Percentiles rank a stretch among this genome's conserved stretches.
Conservation (phyloP, 2,888 invertebrate species). For the Ernsta delagoae region DNA sequence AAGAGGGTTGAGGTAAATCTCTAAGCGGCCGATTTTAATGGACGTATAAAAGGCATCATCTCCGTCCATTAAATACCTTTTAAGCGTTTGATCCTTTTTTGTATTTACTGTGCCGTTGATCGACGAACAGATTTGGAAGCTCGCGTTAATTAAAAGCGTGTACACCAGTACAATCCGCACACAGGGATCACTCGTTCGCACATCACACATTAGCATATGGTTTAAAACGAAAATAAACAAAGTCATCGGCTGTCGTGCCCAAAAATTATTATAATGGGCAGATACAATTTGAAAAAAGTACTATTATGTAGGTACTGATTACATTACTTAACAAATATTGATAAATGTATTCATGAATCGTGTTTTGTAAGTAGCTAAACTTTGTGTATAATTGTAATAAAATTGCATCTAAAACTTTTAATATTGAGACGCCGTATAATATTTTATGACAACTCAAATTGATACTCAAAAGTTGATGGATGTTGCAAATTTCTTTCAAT, state of each 20-base stretch:
- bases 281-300: too few relatives aligned
- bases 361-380: too few relatives aligned
- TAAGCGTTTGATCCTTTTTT: constrained; percentile 85
- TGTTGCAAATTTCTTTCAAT: constrained; percentile 63
- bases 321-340: too few relatives aligned
- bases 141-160: constrained; percentile 69
- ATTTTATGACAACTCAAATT: constrained; percentile 24
- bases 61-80: constrained; percentile 83
- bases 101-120: constrained; percentile 77
- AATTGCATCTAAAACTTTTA: not conserved
- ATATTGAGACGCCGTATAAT: not conserved
- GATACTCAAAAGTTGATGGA: constrained; percentile 42
- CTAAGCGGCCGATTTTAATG: constrained; percentile 80
- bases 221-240: constrained; percentile 3
- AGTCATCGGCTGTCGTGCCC: not conserved
- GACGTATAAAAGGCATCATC: constrained; percentile 80
- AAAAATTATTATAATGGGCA: not conserved
- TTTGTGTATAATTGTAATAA: too few relatives aligned
- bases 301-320: too few relatives aligned
- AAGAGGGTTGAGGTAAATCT: constrained; percentile 70
- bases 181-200: constrained; percentile 6
- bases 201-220: constrained; percentile 12
- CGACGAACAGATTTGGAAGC: constrained; percentile 69
- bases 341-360: too few relatives aligned
- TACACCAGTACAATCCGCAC: constrained; percentile 22